Conservation (phyloP, 2,113 vertebrate species). For the Phaetusa simplex region DNA sequence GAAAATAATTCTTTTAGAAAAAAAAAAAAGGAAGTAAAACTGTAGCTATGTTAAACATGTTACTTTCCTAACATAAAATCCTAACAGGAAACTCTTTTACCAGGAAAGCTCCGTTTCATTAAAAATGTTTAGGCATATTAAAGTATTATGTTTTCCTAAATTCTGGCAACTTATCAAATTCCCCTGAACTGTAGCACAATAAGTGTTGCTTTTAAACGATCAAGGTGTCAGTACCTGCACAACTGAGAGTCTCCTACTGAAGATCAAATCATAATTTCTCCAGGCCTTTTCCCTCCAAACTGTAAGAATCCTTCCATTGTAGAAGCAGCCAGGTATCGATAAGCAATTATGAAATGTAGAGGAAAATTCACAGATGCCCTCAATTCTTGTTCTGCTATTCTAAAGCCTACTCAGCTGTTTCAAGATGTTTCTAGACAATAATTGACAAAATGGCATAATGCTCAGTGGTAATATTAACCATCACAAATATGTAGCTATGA, state of each 20-base stretch:
- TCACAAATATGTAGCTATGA: not conserved
- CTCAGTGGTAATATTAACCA: not conserved
- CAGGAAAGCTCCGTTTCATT: not conserved
- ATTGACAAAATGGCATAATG: not conserved
- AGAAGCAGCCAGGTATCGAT: not conserved
- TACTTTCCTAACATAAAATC: not conserved
- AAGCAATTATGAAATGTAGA: not conserved
- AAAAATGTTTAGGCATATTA: not conserved
- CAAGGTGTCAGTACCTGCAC: not conserved
- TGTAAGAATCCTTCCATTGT: not conserved
- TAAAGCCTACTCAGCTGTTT: not conserved
- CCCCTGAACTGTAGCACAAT: not conserved
- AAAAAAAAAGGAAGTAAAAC: not conserved
- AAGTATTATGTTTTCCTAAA: not conserved
- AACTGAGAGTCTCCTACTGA: not conserved
- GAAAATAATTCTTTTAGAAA: not conserved
- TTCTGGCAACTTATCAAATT: not conserved
- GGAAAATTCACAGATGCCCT: not conserved
- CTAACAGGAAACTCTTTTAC: not conserved
- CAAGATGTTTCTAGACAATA: not conserved
- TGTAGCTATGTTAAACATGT: not conserved
- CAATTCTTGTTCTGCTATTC: not conserved
- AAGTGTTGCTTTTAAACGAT: not conserved
- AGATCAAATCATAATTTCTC: not conserved
- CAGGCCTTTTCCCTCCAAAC: not conserved